Conservation (phyloP, 2,113 vertebrate genomes). For the Alces alces region DNA sequence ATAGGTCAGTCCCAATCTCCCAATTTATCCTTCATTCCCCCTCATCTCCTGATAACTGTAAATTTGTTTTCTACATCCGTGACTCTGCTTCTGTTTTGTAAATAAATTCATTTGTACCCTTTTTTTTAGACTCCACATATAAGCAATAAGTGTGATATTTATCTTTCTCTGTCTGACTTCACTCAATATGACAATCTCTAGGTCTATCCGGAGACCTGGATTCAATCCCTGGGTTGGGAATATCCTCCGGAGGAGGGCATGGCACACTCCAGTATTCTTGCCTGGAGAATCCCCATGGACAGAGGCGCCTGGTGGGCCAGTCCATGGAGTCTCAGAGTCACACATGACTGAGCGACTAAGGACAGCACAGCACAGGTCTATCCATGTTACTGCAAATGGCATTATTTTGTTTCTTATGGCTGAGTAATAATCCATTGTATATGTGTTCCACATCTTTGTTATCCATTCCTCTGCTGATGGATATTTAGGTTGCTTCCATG, state of each 20-base stretch:
- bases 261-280: not conserved
- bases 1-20: not conserved
- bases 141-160: not conserved
- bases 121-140: not conserved
- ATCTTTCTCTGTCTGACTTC: not conserved
- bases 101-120: not conserved
- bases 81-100: not conserved
- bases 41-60: not conserved
- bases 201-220: not conserved
- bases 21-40: not conserved
- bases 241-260: not conserved
- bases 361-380: not conserved
- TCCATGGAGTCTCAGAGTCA: not conserved
- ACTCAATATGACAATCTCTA: not conserved
- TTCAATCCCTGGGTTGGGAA: not conserved
- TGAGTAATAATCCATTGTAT: not conserved
- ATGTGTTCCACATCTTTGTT: not conserved
- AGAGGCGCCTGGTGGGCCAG: not conserved
- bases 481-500: not conserved
- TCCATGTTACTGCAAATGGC: not conserved
- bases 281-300: not conserved
- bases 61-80: not conserved
- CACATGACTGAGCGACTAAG: rapidly evolving
- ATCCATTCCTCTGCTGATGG: not conserved
- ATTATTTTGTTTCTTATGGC: not conserved